Evolutionary conservation across 2,888 invertebrate species (phyloP), one percentile per base, ranked within the genome.

Genomic region (Cheilosia variabilis): DNA sequence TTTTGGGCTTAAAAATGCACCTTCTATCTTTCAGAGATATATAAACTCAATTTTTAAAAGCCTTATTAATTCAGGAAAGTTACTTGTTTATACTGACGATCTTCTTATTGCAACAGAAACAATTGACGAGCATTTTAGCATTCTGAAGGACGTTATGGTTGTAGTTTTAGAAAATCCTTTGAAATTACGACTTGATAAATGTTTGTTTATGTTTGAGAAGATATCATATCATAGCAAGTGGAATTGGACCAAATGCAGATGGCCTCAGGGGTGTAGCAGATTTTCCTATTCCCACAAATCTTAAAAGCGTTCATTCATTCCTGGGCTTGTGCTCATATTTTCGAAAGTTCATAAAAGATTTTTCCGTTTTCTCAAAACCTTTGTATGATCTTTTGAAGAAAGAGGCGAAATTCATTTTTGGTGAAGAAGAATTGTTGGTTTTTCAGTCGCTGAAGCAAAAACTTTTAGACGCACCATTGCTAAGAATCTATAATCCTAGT

Each of bases 71-170:
- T 41, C 69, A 0, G 82, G 82, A 10, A 77, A 81, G 58, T 60
- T 88, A 10, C 27, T 82, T 1, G 73, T 89, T 17, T 89, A 89
- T 79, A 83, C 88, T 68, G 89, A 89, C 60, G 88, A 89, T 73
- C 75, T 89, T 7, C 37, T 88, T 31, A 79, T 89, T 22, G 84
- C 84, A 15, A 82, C 82, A 13, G 63, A 75, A 34, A 62, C 81
- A 66, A 58, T 87, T 47, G 72, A 77, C 13, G 76, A 87, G 47
- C 47, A 63, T 50, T 50, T 63, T 27, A 5, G 9, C 13, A 63
- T 63, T 17, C 17, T 63, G 9, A 17, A 19, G 31, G 63, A 47
- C 0, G 50, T 63, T 13, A 22, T 88, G 10, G 41, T 87, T 41
- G 60, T 71, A 52, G 82, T 89, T 37, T 43, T 58, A 37, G 71